Percentiles rank a stretch among this genome's conserved stretches.
These are phyloP conservation scores for Diloba caeruleocephala DNA, from an alignment of 2,888 invertebrate genomes.

Conservation along the genomic window DNA sequence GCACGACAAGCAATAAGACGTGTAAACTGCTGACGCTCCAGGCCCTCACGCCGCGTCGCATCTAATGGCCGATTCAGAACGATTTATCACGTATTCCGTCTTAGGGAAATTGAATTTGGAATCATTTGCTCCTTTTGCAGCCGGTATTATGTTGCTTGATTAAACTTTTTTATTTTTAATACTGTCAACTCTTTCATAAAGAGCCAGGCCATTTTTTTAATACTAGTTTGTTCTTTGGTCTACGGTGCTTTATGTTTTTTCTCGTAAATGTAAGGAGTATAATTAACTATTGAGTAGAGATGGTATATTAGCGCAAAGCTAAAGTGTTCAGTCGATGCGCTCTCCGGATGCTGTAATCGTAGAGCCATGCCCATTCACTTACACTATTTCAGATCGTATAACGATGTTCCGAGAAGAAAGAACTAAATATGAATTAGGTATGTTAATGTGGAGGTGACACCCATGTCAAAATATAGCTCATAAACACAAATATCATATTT, in stretches of 20 bases:
- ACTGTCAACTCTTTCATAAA: slow-evolving; percentile 41
- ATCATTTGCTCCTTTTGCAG: slow-evolving; percentile 71
- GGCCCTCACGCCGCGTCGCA: slow-evolving; percentile 80
- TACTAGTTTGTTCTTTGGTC: too few species aligned
- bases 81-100: slow-evolving; percentile 85
- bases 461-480: slow-evolving; percentile 6
- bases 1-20: slow-evolving; percentile 83
- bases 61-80: slow-evolving; percentile 83
- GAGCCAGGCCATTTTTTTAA: slow-evolving; percentile 16
- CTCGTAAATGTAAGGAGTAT: slow-evolving; percentile 7
- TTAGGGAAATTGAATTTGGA: slow-evolving; percentile 82
- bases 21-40: slow-evolving; percentile 74
- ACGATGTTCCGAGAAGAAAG: slow-evolving; percentile 56
- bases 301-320: slow-evolving; percentile 39
- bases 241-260: slow-evolving; percentile 1
- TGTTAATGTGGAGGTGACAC: slow-evolving; percentile 22
- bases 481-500: slow-evolving; percentile 5
- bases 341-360: slow-evolving; percentile 72
- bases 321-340: slow-evolving; percentile 54
- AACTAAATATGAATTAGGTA: slow-evolving; percentile 40
- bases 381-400: slow-evolving; percentile 57
- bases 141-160: slow-evolving; percentile 74
- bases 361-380: slow-evolving; percentile 64
- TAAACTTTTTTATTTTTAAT: slow-evolving; percentile 72
- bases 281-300: slow-evolving; percentile 25